Evolutionary conservation across 2,797 vertebrate genomes (phyloP).

Genomic region (Spea hammondii): DNA sequence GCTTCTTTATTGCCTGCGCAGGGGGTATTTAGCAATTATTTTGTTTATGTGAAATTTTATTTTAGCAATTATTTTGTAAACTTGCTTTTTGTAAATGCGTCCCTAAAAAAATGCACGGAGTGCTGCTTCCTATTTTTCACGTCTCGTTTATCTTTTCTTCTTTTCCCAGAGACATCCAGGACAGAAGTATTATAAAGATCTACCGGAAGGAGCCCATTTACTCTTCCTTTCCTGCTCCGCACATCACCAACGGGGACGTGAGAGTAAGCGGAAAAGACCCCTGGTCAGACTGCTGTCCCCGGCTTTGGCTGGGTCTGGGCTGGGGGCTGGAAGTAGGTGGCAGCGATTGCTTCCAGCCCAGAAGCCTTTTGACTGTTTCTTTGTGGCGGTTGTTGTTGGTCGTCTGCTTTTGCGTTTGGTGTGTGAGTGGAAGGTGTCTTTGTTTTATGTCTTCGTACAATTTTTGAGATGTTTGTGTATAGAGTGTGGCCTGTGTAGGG

Average conservation of each 20-base stretch:
- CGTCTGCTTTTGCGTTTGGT: not conserved
- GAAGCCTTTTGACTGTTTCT: conserved; percentile 29
- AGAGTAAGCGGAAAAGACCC: conserved; percentile 75
- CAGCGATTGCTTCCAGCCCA: conserved; percentile 44
- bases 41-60: too few species aligned
- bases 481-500: not conserved
- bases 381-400: conserved; percentile 23
- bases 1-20: too few species aligned
- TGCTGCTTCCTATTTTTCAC: not conserved
- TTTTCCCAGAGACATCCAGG: conserved; percentile 85
- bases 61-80: too few species aligned
- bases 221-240: conserved; percentile 88
- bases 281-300: conserved; percentile 51
- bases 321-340: conserved; percentile 49
- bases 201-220: conserved; percentile 97
- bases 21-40: too few species aligned
- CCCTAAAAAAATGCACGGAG: too few species aligned
- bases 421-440: not conserved
- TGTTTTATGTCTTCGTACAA: not conserved
- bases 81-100: too few species aligned
- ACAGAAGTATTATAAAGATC: conserved; percentile 98
- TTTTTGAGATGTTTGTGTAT: too few species aligned
- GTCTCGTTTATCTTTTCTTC: not conserved
- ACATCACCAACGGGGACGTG: conserved; percentile 94
- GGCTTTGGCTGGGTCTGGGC: conserved; percentile 50